Base-by-base conservation (phyloP, 2,797 vertebrate species). In the Craterocephalus amniculus region DNA sequence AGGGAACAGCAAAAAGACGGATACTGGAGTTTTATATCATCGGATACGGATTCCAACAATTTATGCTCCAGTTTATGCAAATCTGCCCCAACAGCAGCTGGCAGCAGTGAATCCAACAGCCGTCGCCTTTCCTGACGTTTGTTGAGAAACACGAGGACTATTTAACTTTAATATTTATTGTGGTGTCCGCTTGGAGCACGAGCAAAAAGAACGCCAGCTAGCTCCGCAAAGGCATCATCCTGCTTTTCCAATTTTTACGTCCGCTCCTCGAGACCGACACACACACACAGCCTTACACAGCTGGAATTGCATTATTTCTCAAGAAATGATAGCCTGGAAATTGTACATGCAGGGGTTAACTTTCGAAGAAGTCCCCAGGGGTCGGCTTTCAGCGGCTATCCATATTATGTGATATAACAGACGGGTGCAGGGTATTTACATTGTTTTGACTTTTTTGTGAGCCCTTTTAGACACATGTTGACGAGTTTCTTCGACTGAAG, bases 261-360 rank as follows among this genome's bases (percentile, higher is more conserved):
- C 14, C 9, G 2, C 3, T 18, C 12, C 49, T 6, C 34, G n/a
- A n/a, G n/a, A n/a, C n/a, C n/a, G n/a, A n/a, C 26, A 48, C 63
- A 24, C 24, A 18, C 16, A 6, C 5, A 34, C 5, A 34, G 2
- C 27, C 48, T 13, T 12, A 13, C 63, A 58, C 56, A 8, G 52
- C 58, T 54, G 27, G 31, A 40, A 14, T 69, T 67, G 40, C 48
- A 31, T 58, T 48, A 38, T 67, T 14, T 74, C 56, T 79, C 70
- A 75, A 36, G 48, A 60, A 56, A 49, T 59, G 54, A 71, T 51
- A 57, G 60, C 31, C 38, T 65, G 48, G 61, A 80, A 72, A 63
- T 62, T 79, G 88, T 75, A 70, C 90, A 85, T n/a, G 84, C 68
- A 92, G 65, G 91, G 91, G 88, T 93, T 91, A 91, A 89, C 85